Percentiles rank a stretch among this genome's conserved stretches.
These are phyloP conservation scores for Plodia interpunctella DNA, from an alignment of 1,140 invertebrate genomes.

Conservation along the genomic window DNA sequence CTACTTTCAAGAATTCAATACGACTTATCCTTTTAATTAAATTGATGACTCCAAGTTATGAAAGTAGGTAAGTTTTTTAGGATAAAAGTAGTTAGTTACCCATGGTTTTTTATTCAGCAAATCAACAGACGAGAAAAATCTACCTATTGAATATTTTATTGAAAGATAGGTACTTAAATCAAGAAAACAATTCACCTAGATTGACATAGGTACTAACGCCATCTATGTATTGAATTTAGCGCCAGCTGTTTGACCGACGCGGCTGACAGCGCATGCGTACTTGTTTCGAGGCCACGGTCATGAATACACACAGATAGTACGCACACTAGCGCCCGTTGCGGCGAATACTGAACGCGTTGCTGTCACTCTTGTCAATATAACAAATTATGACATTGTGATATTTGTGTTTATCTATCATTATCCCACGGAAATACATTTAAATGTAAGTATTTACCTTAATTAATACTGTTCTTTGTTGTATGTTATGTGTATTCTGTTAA, in stretches of 20 bases:
- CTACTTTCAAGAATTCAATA: too few species aligned
- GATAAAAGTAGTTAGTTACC: too few species aligned
- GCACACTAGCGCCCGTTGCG: constrained; percentile 44
- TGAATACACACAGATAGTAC: constrained; percentile 38
- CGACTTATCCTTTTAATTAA: too few species aligned
- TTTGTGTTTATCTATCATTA: constrained; percentile 38
- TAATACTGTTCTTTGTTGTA: not conserved
- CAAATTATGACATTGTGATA: constrained; percentile 42
- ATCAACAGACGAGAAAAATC: too few species aligned
- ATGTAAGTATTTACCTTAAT: constrained; percentile 43
- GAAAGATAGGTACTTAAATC: too few species aligned
- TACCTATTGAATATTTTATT: not conserved
- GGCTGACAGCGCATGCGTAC: constrained; percentile 51
- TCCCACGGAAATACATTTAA: constrained; percentile 30
- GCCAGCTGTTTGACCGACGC: constrained; percentile 60
- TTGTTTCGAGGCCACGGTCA: constrained; percentile 55
- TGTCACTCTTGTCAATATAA: constrained; percentile 42
- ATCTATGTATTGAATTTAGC: constrained; percentile 15
- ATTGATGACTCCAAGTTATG: too few species aligned
- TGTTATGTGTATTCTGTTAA: not conserved
- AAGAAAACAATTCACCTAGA: too few species aligned
- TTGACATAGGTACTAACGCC: too few species aligned
- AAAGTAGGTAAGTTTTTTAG: too few species aligned
- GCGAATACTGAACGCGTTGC: constrained; percentile 38
- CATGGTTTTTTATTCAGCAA: too few species aligned